phyloP scores from a whole-genome alignment of 2,888 invertebrate genomes.

The Aporophyla lueneburgensis region DNA sequence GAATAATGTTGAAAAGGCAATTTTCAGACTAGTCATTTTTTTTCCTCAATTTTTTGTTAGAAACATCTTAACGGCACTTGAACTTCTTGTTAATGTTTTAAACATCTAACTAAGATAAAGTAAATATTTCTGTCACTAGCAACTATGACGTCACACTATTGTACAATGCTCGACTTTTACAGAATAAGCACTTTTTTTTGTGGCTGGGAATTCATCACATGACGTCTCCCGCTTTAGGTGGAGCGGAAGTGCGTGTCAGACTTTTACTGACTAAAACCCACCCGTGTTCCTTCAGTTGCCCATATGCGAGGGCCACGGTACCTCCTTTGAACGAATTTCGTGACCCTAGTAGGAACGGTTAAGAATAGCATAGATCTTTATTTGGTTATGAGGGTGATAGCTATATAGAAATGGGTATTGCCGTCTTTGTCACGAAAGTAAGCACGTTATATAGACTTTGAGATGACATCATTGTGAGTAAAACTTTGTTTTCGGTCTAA shows the following conservation, averaged over 20 bases:
- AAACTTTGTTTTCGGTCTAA: neutral
- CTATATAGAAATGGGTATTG: neutral
- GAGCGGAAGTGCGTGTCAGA: too few relatives aligned
- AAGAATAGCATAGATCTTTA: neutral
- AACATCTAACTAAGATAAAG: neutral
- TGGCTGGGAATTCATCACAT: too few relatives aligned
- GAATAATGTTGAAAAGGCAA: neutral
- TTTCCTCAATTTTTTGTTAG: neutral
- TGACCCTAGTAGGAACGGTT: too few relatives aligned
- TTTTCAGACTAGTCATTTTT: neutral
- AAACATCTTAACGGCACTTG: neutral
- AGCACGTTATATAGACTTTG: neutral
- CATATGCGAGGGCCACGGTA: too few relatives aligned
- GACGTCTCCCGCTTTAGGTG: too few relatives aligned
- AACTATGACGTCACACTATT: neutral
- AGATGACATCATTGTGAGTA: neutral
- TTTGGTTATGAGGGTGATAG: neutral
- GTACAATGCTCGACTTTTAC: neutral
- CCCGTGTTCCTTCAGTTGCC: too few relatives aligned
- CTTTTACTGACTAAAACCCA: too few relatives aligned
- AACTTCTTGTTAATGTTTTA: neutral
- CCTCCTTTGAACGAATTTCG: too few relatives aligned
- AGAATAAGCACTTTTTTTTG: neutral
- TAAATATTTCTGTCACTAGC: neutral
- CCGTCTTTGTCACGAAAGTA: neutral